A percentile compares a stretch with the other conserved stretches of the same genome.
phyloP scores from a whole-genome alignment of 2,888 invertebrate genomes.

The Alloplasta piceator region DNA sequence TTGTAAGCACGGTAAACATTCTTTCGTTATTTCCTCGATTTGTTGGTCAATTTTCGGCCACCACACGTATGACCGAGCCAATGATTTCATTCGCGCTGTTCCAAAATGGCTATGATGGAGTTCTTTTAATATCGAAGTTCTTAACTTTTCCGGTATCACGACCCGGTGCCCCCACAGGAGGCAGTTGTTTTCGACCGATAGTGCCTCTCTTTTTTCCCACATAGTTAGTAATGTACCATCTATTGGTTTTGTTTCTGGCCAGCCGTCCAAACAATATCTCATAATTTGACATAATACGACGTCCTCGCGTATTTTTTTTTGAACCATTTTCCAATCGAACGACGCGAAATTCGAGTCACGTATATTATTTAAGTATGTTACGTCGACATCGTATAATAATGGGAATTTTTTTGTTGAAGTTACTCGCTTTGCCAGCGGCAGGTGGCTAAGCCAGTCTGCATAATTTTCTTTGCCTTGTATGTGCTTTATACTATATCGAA shows the following conservation, averaged over 20 bases:
- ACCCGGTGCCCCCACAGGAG: slow-evolving; percentile 18
- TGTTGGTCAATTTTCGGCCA: slow-evolving; percentile 28
- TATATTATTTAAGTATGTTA: not conserved
- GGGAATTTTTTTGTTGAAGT: not conserved
- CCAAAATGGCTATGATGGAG: slow-evolving; percentile 6
- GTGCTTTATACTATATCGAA: slow-evolving; percentile 45
- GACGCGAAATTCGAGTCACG: slow-evolving; percentile 25
- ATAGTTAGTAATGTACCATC: not conserved
- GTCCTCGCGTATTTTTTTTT: not conserved
- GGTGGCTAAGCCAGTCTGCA: slow-evolving; percentile 54
- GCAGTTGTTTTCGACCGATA: slow-evolving; percentile 9
- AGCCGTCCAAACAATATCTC: slow-evolving; percentile 11
- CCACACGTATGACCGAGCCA: too few relatives aligned
- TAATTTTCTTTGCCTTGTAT: slow-evolving; percentile 29
- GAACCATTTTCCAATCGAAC: slow-evolving; percentile 15
- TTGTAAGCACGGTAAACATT: slow-evolving; percentile 66
- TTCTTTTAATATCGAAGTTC: not conserved
- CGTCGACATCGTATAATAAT: not conserved
- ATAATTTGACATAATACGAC: not conserved
- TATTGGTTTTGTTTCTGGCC: not conserved
- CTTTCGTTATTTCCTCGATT: too few relatives aligned
- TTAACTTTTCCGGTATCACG: not conserved
- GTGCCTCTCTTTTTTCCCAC: slow-evolving; percentile 6
- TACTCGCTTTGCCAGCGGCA: slow-evolving; percentile 2
- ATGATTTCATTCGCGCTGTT: not conserved